Base-by-base conservation (phyloP, 1,140 invertebrate genomes). In the Procambarus virginalis region DNA sequence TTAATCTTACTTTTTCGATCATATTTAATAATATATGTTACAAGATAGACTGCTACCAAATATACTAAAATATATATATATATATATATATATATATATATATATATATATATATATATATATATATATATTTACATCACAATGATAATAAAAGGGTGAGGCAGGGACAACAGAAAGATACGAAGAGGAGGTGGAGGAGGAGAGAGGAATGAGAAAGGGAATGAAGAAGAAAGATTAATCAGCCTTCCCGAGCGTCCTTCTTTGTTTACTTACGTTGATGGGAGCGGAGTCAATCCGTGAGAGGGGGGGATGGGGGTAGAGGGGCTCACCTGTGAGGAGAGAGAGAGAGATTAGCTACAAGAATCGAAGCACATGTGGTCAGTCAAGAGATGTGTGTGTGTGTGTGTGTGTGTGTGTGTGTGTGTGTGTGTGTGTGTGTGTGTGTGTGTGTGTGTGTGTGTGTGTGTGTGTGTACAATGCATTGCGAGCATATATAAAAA, bases 11-110 rank as follows among this genome's bases (percentile, higher is more conserved):
- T n/a, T n/a, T n/a, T n/a, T n/a, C n/a, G n/a, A n/a, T n/a, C n/a
- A n/a, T n/a, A n/a, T n/a, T n/a, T n/a, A n/a, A n/a, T n/a, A n/a
- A n/a, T n/a, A n/a, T n/a, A n/a, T n/a, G n/a, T n/a, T n/a, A n/a
- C n/a, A n/a, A n/a, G n/a, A n/a, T n/a, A n/a, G n/a, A n/a, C n/a
- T n/a, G n/a, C n/a, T n/a, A n/a, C n/a, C n/a, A n/a, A n/a, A n/a
- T n/a, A n/a, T n/a, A n/a, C n/a, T n/a, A n/a, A n/a, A n/a, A n/a
- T 64, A 64, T 64, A 64, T 64, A 64, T 64, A 64, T 64, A 64
- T 64, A 64, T 64, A 64, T 64, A 64, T 64, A 64, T 64, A 64
- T 64, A 64, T 64, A 64, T 64, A 64, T 64, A 64, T 64, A 64
- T 64, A 64, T 64, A 64, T 64, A 64, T 64, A 64, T 64, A 64